Evolutionary conservation across 2,888 invertebrate species (phyloP).

Genomic region (Vanessa cardui): DNA sequence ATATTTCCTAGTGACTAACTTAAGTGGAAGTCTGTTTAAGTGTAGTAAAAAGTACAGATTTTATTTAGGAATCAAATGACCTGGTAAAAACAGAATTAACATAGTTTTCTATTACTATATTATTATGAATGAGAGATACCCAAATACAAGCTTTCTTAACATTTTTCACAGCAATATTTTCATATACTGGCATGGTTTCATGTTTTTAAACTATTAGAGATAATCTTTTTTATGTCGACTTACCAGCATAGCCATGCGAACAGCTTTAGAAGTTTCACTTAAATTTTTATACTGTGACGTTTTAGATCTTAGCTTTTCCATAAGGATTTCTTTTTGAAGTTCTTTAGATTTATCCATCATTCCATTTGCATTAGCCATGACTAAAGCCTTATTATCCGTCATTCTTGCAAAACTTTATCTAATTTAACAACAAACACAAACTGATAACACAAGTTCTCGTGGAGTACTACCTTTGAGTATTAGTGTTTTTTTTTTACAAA

Average conservation of each 20-base stretch:
- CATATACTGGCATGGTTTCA: no score
- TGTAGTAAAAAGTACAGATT: no score
- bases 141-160: not conserved
- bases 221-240: slow-evolving; percentile 46
- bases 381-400: slow-evolving; percentile 64
- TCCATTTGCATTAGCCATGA: slow-evolving; percentile 63
- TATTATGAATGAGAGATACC: not conserved
- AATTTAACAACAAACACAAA: slow-evolving; percentile 48
- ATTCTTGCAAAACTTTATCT: slow-evolving; percentile 48
- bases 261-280: slow-evolving; percentile 93
- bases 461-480: not conserved
- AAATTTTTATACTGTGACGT: slow-evolving; percentile 91
- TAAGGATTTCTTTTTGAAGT: slow-evolving; percentile 91
- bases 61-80: no score
- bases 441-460: slow-evolving; percentile 41
- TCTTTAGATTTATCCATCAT: slow-evolving; percentile 75
- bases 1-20: no score
- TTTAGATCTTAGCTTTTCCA: slow-evolving; percentile 95
- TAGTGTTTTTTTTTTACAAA: not conserved
- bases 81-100: no score
- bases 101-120: no score
- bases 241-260: slow-evolving; percentile 93
- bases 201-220: not conserved
- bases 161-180: not conserved
- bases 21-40: no score